These are phyloP conservation scores for Drosophila leontia DNA, from an alignment of 1,140 invertebrate genomes.

Conservation along the genomic window DNA sequence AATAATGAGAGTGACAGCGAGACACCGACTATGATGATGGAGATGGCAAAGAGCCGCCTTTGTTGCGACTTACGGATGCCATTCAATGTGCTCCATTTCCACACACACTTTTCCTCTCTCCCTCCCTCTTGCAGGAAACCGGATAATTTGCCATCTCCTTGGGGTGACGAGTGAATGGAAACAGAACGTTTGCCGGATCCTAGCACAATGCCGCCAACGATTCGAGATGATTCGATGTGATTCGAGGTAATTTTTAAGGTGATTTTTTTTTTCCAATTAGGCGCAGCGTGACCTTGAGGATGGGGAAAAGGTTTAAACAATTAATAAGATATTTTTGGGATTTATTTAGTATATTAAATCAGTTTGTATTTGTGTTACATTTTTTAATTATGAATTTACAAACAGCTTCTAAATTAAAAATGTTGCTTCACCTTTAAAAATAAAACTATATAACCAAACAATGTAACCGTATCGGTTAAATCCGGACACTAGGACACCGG, in stretches of 20 bases:
- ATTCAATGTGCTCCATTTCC: slow-evolving; percentile 20
- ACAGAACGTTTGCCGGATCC: slow-evolving; percentile 4
- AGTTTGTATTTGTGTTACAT: no score
- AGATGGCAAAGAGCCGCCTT: slow-evolving; percentile 15
- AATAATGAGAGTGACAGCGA: slow-evolving; percentile 5
- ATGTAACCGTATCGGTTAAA: slow-evolving; percentile 18
- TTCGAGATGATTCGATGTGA: neutral
- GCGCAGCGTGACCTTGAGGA: no score
- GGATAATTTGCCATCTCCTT: slow-evolving; percentile 45
- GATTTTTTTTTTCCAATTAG: slow-evolving; percentile 13
- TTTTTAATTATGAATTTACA: no score
- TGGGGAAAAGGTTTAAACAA: no score
- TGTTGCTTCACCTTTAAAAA: no score
- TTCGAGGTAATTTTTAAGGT: slow-evolving; percentile 7
- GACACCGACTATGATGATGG: slow-evolving; percentile 10
- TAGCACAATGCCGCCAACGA: slow-evolving; percentile 13
- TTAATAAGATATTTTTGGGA: no score
- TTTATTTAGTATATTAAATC: no score
- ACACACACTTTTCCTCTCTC: neutral
- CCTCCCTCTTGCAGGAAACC: slow-evolving; percentile 15
- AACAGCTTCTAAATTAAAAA: no score
- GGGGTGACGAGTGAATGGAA: slow-evolving; percentile 6
- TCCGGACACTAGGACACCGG: neutral
- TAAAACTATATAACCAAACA: no score
- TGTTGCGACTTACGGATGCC: slow-evolving; percentile 32